A percentile compares a stretch with the other conserved stretches of the same genome.
phyloP scores from a whole-genome alignment of 2,888 invertebrate genomes.

The Arrhopalites spinosus region DNA sequence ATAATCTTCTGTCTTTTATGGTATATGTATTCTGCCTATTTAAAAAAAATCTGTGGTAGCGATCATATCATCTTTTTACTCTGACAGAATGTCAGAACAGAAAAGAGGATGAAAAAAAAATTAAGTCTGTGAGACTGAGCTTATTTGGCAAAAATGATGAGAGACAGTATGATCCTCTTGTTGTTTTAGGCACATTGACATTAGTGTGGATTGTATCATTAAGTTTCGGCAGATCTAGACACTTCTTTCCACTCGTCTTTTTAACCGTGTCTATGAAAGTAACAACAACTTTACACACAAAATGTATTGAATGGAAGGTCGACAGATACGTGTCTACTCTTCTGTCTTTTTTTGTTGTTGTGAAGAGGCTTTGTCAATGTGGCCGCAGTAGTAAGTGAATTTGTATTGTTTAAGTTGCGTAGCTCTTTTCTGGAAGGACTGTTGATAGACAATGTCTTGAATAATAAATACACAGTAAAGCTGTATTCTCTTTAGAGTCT shows the following conservation, averaged over 20 bases:
- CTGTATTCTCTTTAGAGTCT: too few relatives aligned
- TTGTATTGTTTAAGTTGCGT: not conserved
- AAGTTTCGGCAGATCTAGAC: not conserved
- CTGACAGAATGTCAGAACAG: too few relatives aligned
- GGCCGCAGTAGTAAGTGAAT: not conserved
- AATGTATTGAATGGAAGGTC: not conserved
- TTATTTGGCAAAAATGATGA: conserved; percentile 1
- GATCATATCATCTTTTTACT: too few relatives aligned
- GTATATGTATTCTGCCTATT: too few relatives aligned
- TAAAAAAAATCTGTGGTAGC: too few relatives aligned
- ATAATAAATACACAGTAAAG: too few relatives aligned
- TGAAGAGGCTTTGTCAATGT: too few relatives aligned
- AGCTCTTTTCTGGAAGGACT: not conserved
- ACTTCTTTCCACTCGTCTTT: not conserved
- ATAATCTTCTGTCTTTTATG: too few relatives aligned
- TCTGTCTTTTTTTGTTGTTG: not conserved
- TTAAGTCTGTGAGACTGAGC: not conserved
- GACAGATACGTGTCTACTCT: not conserved
- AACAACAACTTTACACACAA: not conserved
- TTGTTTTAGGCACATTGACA: not conserved
- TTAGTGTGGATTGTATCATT: not conserved
- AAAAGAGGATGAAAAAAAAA: too few relatives aligned
- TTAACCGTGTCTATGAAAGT: not conserved
- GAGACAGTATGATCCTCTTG: not conserved
- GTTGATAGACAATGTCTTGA: not conserved